These are phyloP conservation scores for Helostoma temminkii DNA, from an alignment of 2,797 vertebrate genomes.

Conservation along the genomic window DNA sequence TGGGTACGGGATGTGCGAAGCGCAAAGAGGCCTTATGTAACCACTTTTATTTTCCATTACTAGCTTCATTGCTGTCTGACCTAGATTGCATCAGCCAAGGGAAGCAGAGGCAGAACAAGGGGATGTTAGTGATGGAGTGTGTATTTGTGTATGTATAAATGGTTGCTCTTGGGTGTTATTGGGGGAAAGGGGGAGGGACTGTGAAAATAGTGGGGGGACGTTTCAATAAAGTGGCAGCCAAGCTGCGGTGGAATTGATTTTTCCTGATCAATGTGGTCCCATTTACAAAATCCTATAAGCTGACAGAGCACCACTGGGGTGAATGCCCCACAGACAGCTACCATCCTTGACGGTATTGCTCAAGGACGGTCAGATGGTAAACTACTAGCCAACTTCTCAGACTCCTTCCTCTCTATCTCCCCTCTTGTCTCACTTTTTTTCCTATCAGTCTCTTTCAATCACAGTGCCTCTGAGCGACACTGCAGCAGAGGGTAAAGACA, in stretches of 20 bases:
- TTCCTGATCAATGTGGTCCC: slow-evolving; percentile 70
- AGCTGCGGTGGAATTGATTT: slow-evolving; percentile 65
- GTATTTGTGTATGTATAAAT: slow-evolving; percentile 33
- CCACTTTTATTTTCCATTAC: slow-evolving; percentile 85
- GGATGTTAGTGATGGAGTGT: slow-evolving; percentile 70
- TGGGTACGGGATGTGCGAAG: slow-evolving; percentile 77
- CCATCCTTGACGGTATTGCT: slow-evolving; percentile 40
- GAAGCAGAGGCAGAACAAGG: slow-evolving; percentile 80
- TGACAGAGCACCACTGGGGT: slow-evolving; percentile 56
- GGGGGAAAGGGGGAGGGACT: slow-evolving; percentile 16
- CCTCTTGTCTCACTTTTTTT: neutral
- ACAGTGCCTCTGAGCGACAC: neutral
- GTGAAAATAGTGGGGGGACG: slow-evolving; percentile 56
- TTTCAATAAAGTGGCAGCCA: slow-evolving; percentile 62
- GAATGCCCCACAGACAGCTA: slow-evolving; percentile 44
- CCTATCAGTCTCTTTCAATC: neutral
- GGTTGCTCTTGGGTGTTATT: slow-evolving; percentile 53
- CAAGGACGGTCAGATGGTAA: slow-evolving; percentile 51
- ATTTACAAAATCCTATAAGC: slow-evolving; percentile 74
- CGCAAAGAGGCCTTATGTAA: slow-evolving; percentile 82
- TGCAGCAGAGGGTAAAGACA: slow-evolving; percentile 4
- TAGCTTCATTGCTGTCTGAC: slow-evolving; percentile 83
- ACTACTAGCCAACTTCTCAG: slow-evolving; percentile 28
- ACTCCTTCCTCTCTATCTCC: slow-evolving; percentile 9
- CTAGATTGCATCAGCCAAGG: slow-evolving; percentile 84